Evolutionary conservation across 2,888 invertebrate genomes (phyloP).

Genomic region (Taphrorychus bicolor): DNA sequence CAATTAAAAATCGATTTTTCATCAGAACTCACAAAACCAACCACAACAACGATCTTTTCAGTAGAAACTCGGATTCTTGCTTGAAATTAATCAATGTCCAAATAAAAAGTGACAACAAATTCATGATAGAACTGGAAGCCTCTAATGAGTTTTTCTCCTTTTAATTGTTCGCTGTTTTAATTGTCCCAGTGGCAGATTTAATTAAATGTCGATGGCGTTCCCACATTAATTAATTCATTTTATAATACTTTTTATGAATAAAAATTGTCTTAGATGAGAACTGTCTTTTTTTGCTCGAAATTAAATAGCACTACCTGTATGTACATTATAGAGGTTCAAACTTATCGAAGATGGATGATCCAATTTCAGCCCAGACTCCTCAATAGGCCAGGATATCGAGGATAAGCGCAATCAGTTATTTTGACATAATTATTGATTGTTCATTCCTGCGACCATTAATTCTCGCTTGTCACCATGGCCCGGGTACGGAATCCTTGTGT

Average conservation of each 20-base stretch:
- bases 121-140: neutral
- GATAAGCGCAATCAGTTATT: conserved; percentile 23
- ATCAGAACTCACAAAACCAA: conserved; percentile 2
- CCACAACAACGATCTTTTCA: neutral
- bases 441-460: conserved; percentile 30
- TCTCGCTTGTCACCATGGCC: conserved; percentile 19
- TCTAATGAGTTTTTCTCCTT: neutral
- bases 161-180: neutral
- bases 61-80: neutral
- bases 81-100: neutral
- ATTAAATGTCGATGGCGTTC: neutral
- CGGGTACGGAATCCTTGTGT: conserved; percentile 12
- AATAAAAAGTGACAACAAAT: neutral
- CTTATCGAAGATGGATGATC: conserved; percentile 6
- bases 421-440: conserved; percentile 37
- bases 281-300: neutral
- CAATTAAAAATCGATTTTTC: neutral
- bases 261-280: neutral
- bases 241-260: too few species aligned
- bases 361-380: conserved; percentile 5
- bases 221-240: too few species aligned
- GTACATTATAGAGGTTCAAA: neutral
- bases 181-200: neutral
- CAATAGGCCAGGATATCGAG: conserved; percentile 6
- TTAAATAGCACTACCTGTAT: too few species aligned